Evolutionary conservation across 30 jellyfish, hydroid and myxozoan species (phyloP).

Genomic region (Aurelia coerulea): DNA sequence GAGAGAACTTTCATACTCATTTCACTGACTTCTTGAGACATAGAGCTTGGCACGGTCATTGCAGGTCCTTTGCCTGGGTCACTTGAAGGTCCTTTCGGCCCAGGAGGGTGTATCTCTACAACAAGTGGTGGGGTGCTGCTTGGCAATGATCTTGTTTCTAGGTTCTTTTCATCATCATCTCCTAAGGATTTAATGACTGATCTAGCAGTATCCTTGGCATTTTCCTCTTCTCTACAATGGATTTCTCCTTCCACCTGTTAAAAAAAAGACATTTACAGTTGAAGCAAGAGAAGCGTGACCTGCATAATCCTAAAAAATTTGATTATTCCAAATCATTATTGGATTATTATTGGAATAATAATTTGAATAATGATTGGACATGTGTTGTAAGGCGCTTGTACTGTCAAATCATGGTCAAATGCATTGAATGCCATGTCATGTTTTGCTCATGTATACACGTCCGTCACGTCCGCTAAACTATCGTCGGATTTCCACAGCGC

Average conservation of each 20-base stretch:
- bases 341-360: no score
- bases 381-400: no score
- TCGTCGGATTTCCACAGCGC: no score
- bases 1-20: constrained; percentile 81
- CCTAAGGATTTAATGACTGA: constrained; percentile 87
- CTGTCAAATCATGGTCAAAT: no score
- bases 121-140: constrained; percentile 92
- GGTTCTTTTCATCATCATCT: constrained; percentile 90
- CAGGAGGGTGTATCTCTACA: constrained; percentile 93
- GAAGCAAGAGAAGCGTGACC: no score
- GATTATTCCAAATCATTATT: no score
- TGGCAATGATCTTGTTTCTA: constrained; percentile 94
- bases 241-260: constrained; percentile 39
- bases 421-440: no score
- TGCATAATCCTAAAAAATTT: no score
- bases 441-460: no score
- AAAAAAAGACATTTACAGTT: no score
- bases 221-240: constrained; percentile 61
- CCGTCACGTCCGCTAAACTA: no score
- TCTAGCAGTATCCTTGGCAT: constrained; percentile 92
- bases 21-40: constrained; percentile 89
- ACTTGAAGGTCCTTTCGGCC: constrained; percentile 95
- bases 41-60: constrained; percentile 55
- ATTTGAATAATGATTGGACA: no score
- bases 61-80: constrained; percentile 94